phyloP scores from a whole-genome alignment of 2,113 vertebrate genomes.

The Cygnus atratus region DNA sequence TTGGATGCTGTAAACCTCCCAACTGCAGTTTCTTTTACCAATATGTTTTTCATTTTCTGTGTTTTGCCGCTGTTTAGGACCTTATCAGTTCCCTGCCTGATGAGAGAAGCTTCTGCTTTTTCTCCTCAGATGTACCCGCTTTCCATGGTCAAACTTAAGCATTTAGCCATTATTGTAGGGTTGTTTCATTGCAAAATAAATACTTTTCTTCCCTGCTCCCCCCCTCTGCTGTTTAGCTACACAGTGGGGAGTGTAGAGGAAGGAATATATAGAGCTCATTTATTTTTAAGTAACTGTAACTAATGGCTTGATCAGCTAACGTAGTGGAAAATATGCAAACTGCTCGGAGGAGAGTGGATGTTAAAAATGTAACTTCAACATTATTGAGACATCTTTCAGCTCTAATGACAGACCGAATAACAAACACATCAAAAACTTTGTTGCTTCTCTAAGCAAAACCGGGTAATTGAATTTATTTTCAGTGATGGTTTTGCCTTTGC shows the following conservation, averaged over 20 bases:
- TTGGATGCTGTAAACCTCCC: background rate
- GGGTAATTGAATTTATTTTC: slow-evolving; percentile 59
- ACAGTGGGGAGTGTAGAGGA: slow-evolving; percentile 5
- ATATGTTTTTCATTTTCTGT: slow-evolving; percentile 36
- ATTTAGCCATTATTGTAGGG: background rate
- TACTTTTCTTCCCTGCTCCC: background rate
- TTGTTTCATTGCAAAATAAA: background rate
- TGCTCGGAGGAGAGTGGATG: slow-evolving; percentile 68
- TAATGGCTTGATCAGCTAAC: slow-evolving; percentile 71
- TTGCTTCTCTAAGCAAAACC: slow-evolving; percentile 66
- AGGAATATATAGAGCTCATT: slow-evolving; percentile 58
- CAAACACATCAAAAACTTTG: slow-evolving; percentile 71
- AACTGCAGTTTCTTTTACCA: background rate
- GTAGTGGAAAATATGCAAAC: slow-evolving; percentile 73
- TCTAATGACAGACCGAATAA: slow-evolving; percentile 68
- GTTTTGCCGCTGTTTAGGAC: slow-evolving; percentile 1
- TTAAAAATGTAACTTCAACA: slow-evolving; percentile 72
- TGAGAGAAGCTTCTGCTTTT: slow-evolving; percentile 30
- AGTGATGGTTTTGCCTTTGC: slow-evolving; percentile 39
- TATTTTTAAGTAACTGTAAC: slow-evolving; percentile 73
- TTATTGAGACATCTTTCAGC: slow-evolving; percentile 67
- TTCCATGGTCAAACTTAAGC: background rate
- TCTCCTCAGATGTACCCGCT: background rate
- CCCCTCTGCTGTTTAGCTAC: background rate
- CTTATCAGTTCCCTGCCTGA: slow-evolving; percentile 24